Base-by-base conservation (phyloP, 2,888 invertebrate genomes). In the Drosophila meridiana region DNA sequence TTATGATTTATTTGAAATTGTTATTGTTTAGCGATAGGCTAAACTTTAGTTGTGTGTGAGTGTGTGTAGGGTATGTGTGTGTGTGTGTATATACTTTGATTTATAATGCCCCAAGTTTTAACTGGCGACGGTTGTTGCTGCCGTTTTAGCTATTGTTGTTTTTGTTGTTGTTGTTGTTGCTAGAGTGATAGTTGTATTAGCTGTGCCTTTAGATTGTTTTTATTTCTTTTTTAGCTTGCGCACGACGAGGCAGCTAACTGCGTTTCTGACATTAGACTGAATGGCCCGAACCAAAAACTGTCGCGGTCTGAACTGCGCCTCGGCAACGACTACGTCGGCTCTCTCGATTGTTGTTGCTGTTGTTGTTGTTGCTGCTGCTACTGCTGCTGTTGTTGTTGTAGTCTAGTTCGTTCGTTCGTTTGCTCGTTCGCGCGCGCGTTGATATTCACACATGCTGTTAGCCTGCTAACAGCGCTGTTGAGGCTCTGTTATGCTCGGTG, bases 221-320 rank as follows among this genome's bases (percentile, higher is more conserved):
- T 52, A 26, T 52, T 52, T 48, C 1, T 52, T n/a, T 53, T 43
- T 59, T 68, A 80, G 75, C 83, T 83, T 91, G 91, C 93, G 92
- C 91, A 91, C 92, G 89, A 91, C 92, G 91, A 92, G 85, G 85
- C 91, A 91, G 90, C 87, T 89, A 85, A 91, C 91, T 92, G 90
- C 91, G 91, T 89, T 91, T 92, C 93, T 92, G 91, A 91, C 90
- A 91, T 91, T 91, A 87, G 91, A 92, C 92, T 92, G 91, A 92
- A 68, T 75, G 77, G 78, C 77, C 68, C 76, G 77, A 80, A 75
- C 80, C 70, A 58, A 82, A 91, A 80, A 90, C 83, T 82, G 85
- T 81, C 81, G 85, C 87, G 80, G 80, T 85, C 81, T 84, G 65
- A 83, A 75, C 81, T 77, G 74, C 60, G 81, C 67, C 73, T 57